Evolutionary conservation across 2,113 vertebrate species (phyloP).

Genomic region (Trematomus loennbergii): DNA sequence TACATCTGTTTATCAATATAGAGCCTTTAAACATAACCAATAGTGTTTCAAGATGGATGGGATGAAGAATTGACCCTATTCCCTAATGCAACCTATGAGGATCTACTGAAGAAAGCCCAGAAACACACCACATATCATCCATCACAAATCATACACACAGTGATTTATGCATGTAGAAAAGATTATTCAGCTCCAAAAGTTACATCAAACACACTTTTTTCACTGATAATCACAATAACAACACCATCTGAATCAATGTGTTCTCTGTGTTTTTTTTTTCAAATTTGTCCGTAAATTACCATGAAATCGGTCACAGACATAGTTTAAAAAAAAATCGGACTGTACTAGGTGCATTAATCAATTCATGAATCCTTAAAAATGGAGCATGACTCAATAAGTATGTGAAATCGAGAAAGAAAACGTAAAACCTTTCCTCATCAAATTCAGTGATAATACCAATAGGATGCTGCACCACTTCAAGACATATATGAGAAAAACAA

Average conservation of each 20-base stretch:
- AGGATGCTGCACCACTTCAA: neutral
- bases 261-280: neutral
- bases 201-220: neutral
- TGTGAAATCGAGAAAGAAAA: neutral
- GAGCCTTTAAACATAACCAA: neutral
- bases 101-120: neutral
- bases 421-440: neutral
- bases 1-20: neutral
- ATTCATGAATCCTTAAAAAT: neutral
- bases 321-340: neutral
- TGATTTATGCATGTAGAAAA: neutral
- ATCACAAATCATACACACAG: neutral
- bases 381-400: neutral
- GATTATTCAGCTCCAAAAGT: neutral
- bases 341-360: neutral
- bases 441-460: neutral
- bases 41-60: neutral
- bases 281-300: neutral
- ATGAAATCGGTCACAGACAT: neutral
- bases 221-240: neutral
- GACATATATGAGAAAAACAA: conserved; percentile 7
- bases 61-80: neutral
- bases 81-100: neutral
- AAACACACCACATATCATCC: neutral
- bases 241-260: neutral